Conservation (phyloP, 2,888 invertebrate species). For the Cheilosia vulpina region DNA sequence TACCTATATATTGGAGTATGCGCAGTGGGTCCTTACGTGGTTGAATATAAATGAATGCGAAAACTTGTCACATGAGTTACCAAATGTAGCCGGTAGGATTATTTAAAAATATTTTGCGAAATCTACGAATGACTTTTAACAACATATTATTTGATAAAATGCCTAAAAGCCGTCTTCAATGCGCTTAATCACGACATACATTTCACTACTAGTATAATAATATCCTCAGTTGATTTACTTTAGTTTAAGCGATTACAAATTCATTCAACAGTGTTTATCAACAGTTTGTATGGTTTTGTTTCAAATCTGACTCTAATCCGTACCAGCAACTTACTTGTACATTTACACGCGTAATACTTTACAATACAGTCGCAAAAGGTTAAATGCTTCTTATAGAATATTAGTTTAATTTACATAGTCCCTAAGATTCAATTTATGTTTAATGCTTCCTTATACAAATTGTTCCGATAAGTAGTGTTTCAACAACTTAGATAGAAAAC, state of each 20-base stretch:
- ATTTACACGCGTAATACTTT: slow-evolving; percentile 8
- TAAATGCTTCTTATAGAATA: not conserved
- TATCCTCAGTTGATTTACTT: not conserved
- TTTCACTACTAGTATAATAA: not conserved
- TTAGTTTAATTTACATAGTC: no score
- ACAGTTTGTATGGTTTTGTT: slow-evolving; percentile 13
- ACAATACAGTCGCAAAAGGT: slow-evolving; percentile 5
- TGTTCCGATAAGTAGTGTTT: slow-evolving; percentile 36
- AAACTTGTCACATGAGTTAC: no score
- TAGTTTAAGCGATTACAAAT: not conserved
- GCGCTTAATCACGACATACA: not conserved
- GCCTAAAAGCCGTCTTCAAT: no score
- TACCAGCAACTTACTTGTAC: slow-evolving; percentile 44
- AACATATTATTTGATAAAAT: no score
- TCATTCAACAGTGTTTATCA: not conserved
- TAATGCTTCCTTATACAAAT: slow-evolving; percentile 18
- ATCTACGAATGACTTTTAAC: no score
- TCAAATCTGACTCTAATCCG: slow-evolving; percentile 42
- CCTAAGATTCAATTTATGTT: not conserved
- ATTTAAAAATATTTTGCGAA: no score
- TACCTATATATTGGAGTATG: no score
- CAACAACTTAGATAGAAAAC: slow-evolving; percentile 48
- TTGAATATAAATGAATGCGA: no score
- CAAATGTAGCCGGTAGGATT: no score
- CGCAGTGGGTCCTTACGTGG: no score